Base-by-base conservation (phyloP, 1,140 invertebrate species). In the Lucilia sericata region DNA sequence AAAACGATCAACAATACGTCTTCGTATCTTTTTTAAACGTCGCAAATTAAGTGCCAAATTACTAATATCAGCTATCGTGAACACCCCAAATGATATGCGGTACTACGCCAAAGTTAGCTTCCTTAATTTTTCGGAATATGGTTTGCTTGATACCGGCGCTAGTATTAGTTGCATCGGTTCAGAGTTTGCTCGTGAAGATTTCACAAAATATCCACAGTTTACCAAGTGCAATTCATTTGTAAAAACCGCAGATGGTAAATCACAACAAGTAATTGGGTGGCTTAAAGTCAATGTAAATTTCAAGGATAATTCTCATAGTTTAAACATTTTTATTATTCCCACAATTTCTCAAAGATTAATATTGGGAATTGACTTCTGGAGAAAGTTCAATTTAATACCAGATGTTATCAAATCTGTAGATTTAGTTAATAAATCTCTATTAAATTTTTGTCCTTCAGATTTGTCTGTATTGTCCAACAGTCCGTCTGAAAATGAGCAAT, bases 161-260 rank as follows among this genome's bases (percentile, higher is more conserved):
- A 30, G 25, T 30, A 30, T 30, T 30, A 30, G 25, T 30, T 30
- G 25, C 25, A 30, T 30, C 25, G 25, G 25, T 30, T 30, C 25
- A 30, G 25, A 30, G 25, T 30, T 30, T 30, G 25, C 25, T 30
- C 25, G 25, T 30, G 25, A 82, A n/a, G 25, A 42, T 60, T 65
- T 12, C 19, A 65, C 34, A 34, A 82, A 5, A 25, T 82, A 5
- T 30, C 2, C 30, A 0, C 0, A 80, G 0, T 80, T 42, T 80
- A 42, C 17, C 4, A 80, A 80, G 42, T 49, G 36, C 14, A 80
- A 42, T 47, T 74, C 82, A 13, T 70, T 47, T 36, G 82, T 82
- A 3, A 60, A 82, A 36, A 82, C 82, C 17, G 82, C 82, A 9
- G 82, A 82, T 65, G 82, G 82, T n/a, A 82, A 36, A 12, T 55